Percentiles rank a stretch among this genome's conserved stretches.
Conservation (phyloP, 1,140 invertebrate genomes). For the Paracyclopina nana region DNA sequence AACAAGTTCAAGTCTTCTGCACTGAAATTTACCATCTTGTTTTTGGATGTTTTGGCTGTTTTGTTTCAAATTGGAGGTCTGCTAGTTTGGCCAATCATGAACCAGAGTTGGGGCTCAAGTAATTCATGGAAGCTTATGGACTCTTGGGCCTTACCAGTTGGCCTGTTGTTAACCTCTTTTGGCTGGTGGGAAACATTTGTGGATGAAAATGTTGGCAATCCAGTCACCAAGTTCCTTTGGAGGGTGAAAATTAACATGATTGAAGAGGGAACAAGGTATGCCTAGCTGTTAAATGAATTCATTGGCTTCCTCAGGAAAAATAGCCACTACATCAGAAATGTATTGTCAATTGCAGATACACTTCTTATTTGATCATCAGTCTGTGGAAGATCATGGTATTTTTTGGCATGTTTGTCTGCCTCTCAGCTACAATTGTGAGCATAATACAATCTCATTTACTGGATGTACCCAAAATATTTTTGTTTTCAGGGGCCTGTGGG, state of each 20-base stretch:
- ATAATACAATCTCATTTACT: background rate
- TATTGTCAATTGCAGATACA: too few relatives aligned
- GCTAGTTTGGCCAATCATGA: background rate
- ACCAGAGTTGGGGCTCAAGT: background rate
- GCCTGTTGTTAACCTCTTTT: constrained; percentile 22
- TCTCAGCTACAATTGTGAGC: constrained; percentile 20
- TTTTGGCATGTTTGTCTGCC: constrained; percentile 24
- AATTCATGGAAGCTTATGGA: constrained; percentile 5
- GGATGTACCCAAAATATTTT: too few relatives aligned
- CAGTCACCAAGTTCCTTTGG: background rate
- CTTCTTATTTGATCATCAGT: constrained; percentile 22
- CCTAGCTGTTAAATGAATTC: too few relatives aligned
- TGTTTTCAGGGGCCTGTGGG: too few relatives aligned
- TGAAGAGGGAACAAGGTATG: background rate
- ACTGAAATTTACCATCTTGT: background rate
- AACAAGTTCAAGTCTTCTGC: background rate
- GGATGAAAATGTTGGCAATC: constrained; percentile 18
- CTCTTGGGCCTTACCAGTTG: background rate
- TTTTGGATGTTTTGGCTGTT: background rate
- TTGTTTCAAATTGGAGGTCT: background rate
- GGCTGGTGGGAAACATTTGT: constrained; percentile 34
- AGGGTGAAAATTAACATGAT: background rate
- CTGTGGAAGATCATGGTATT: constrained; percentile 25
- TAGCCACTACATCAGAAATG: too few relatives aligned
- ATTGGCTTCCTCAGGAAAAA: too few relatives aligned